Conservation (phyloP, 2,113 vertebrate species). For the Pangasianodon gigas region DNA sequence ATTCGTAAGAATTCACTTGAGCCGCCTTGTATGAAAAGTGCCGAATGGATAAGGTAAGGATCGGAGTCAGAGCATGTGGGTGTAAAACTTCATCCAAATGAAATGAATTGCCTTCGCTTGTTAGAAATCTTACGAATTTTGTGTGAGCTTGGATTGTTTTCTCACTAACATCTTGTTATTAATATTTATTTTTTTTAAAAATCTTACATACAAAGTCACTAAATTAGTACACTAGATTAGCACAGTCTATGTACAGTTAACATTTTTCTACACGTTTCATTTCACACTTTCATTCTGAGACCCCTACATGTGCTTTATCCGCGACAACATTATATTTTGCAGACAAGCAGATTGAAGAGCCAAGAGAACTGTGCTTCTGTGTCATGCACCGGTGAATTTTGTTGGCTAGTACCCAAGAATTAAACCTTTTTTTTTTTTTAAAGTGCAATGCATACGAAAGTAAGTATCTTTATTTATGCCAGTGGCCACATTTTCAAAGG, state of each 20-base stretch:
- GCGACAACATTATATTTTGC: neutral
- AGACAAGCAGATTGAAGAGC: neutral
- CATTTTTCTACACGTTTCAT: neutral
- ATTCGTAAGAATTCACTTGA: neutral
- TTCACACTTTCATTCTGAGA: slow-evolving; percentile 1
- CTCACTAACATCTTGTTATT: neutral
- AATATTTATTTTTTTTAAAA: slow-evolving; percentile 31
- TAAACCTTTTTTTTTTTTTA: neutral
- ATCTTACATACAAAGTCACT: slow-evolving; percentile 52
- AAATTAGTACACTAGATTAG: slow-evolving; percentile 47
- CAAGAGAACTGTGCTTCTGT: slow-evolving; percentile 28
- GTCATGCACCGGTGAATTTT: neutral
- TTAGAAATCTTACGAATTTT: neutral
- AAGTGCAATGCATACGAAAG: neutral
- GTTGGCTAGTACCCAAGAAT: neutral
- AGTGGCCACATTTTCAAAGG: neutral
- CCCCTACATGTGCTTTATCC: slow-evolving; percentile 13
- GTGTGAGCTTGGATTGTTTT: neutral
- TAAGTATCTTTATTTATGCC: neutral
- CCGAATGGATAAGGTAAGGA: neutral
- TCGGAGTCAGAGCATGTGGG: neutral
- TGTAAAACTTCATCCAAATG: neutral
- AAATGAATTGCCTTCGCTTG: neutral
- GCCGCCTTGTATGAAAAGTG: neutral
- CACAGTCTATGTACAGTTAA: slow-evolving; percentile 50